These are phyloP conservation scores for Stegana nigrithorax DNA, from an alignment of 2,888 invertebrate species.

Conservation along the genomic window DNA sequence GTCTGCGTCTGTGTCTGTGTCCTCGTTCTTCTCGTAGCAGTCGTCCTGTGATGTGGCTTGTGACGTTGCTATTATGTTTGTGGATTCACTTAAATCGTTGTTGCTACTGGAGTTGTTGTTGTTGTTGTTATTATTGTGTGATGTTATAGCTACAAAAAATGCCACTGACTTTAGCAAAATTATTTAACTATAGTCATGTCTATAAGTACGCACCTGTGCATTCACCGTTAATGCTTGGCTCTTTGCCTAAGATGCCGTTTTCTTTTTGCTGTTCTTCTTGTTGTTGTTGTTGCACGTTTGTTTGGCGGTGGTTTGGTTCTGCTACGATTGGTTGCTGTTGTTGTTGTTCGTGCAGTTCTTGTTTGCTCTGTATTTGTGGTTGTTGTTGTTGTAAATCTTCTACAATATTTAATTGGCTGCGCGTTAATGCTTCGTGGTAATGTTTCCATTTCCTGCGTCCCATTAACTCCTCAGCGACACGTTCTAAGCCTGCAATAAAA, in stretches of 20 bases:
- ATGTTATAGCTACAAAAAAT: not conserved
- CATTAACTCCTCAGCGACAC: constrained; percentile 97
- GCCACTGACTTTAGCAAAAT: too few relatives aligned
- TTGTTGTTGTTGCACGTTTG: constrained; percentile 37
- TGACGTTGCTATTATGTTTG: constrained; percentile 68
- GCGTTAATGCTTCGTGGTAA: constrained; percentile 82
- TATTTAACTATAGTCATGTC: not conserved
- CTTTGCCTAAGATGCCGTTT: constrained; percentile 27
- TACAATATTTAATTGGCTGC: constrained; percentile 68
- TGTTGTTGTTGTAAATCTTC: constrained; percentile 29
- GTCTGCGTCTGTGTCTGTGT: too few relatives aligned
- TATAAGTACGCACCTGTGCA: not conserved
- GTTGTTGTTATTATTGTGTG: constrained; percentile 30
- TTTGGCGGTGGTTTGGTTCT: constrained; percentile 32
- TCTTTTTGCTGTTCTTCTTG: constrained; percentile 36
- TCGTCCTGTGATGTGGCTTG: constrained; percentile 41
- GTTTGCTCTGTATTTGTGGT: constrained; percentile 31
- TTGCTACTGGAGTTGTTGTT: constrained; percentile 33
- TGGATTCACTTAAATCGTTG: too few relatives aligned
- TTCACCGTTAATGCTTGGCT: not conserved
- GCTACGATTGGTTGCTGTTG: constrained; percentile 36
- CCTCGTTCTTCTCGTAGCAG: not conserved
- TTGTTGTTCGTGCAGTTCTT: constrained; percentile 37
- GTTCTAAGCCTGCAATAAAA: constrained; percentile 83
- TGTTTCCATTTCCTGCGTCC: constrained; percentile 96